Percentiles rank a stretch among this genome's conserved stretches.
These are phyloP conservation scores for Lepidocyrtoides sp. DNA, from an alignment of 2,888 invertebrate species.

Conservation along the genomic window DNA sequence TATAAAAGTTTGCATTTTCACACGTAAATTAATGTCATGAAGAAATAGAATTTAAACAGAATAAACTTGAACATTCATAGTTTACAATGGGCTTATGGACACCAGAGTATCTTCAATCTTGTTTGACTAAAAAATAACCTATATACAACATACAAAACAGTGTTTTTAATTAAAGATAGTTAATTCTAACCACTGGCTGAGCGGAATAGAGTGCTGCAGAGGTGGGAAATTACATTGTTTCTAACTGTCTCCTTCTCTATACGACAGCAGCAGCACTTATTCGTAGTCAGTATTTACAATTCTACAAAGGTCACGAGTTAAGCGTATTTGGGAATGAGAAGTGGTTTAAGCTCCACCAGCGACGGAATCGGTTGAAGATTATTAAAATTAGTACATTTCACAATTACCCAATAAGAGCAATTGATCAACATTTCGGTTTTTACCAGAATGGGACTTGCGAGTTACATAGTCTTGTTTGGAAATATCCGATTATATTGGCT, in stretches of 20 bases:
- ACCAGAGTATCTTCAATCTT: neutral
- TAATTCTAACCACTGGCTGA: too few species aligned
- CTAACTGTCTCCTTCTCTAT: too few species aligned
- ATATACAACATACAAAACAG: neutral
- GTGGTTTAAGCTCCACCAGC: constrained; percentile 48
- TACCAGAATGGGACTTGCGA: too few species aligned
- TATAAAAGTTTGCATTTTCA: neutral
- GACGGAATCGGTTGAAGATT: constrained; percentile 16
- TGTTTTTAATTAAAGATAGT: too few species aligned
- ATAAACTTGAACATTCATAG: neutral
- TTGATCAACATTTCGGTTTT: too few species aligned
- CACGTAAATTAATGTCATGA: neutral
- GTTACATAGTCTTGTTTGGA: too few species aligned
- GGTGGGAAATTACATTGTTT: too few species aligned
- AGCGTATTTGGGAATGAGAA: constrained; percentile 61
- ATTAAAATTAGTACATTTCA: neutral
- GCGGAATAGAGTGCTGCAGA: too few species aligned
- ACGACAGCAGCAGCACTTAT: too few species aligned
- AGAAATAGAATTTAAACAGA: neutral
- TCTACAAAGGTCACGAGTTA: constrained; percentile 66
- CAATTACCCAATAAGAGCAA: too few species aligned
- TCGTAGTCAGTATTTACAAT: neutral
- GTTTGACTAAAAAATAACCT: neutral
- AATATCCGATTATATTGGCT: too few species aligned
- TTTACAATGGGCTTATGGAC: neutral